A percentile compares a stretch with the other conserved stretches of the same genome.
These are phyloP conservation scores for Aphyosemion australe DNA, from an alignment of 2,113 vertebrate species.

Conservation along the genomic window DNA sequence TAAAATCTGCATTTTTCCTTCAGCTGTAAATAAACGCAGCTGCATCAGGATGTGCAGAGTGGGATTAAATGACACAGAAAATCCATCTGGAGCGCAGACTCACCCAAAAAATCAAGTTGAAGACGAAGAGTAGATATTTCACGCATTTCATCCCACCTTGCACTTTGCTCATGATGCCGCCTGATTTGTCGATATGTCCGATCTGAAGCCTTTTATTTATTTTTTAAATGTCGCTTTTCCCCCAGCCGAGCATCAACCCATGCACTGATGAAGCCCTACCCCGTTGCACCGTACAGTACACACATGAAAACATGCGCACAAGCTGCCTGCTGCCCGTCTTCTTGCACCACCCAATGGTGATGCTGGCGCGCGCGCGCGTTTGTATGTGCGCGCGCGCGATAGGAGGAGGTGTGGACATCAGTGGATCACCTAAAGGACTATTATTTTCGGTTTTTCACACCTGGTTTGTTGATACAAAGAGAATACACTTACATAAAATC, in stretches of 20 bases:
- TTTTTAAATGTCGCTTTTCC: slow-evolving; percentile 6
- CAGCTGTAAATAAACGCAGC: neutral
- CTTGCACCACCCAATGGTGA: slow-evolving; percentile 44
- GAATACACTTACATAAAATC: too few species aligned
- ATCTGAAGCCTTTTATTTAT: slow-evolving; percentile 4
- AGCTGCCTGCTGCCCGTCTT: slow-evolving; percentile 8
- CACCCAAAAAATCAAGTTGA: slow-evolving; percentile 97
- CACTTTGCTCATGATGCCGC: slow-evolving; percentile 83
- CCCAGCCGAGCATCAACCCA: slow-evolving; percentile 32
- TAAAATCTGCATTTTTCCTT: too few species aligned
- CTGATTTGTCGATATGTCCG: slow-evolving; percentile 27
- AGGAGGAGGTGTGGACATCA: too few species aligned
- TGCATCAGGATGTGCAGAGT: neutral
- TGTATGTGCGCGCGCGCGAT: too few species aligned
- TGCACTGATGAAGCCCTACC: slow-evolving; percentile 37
- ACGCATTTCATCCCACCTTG: slow-evolving; percentile 89
- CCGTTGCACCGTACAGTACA: slow-evolving; percentile 28
- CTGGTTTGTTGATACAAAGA: too few species aligned
- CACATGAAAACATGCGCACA: slow-evolving; percentile 51
- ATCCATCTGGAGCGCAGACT: slow-evolving; percentile 54
- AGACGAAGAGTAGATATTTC: slow-evolving; percentile 92
- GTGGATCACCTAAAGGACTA: neutral
- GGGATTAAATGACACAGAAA: neutral
- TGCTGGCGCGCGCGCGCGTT: too few species aligned
- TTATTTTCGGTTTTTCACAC: too few species aligned